Conservation (phyloP, 92 coral and sea anemone species). For the Isaurus tuberculatus region DNA sequence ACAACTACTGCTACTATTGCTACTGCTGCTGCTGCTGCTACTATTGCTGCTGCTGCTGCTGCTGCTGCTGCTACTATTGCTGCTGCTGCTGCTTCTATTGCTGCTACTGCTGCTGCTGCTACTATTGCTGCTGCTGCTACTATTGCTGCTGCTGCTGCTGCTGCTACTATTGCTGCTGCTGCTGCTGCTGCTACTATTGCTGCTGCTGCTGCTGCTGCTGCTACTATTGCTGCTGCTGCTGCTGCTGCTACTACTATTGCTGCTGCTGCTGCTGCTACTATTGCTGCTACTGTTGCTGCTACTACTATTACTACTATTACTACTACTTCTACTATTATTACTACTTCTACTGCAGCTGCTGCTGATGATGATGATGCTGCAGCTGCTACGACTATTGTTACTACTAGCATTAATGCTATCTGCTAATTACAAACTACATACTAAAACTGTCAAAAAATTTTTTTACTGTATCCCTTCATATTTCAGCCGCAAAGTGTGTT, state of each 20-base stretch:
- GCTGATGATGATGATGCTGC: not conserved
- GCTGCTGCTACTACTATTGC: not conserved
- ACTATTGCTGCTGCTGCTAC: not conserved
- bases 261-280: too few relatives aligned
- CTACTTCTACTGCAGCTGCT: not conserved
- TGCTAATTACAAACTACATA: too few relatives aligned
- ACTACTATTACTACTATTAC: not conserved
- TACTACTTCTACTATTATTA: not conserved
- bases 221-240: not conserved
- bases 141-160: not conserved
- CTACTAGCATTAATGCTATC: not conserved
- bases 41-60: not conserved
- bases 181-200: not conserved
- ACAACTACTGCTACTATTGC: not conserved
- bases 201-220: not conserved
- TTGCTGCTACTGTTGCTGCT: too few relatives aligned
- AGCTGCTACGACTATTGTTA: not conserved
- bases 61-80: not conserved
- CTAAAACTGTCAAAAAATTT: not conserved
- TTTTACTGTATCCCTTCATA: not conserved
- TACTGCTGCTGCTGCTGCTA: not conserved
- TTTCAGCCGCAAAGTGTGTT: slow-evolving; percentile 74
- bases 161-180: not conserved
- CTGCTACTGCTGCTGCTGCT: not conserved
- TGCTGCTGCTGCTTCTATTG: too few relatives aligned